Evolutionary conservation across 2,113 vertebrate species (phyloP), one percentile per base, ranked within the genome.

Genomic region (Trichechus manatus): DNA sequence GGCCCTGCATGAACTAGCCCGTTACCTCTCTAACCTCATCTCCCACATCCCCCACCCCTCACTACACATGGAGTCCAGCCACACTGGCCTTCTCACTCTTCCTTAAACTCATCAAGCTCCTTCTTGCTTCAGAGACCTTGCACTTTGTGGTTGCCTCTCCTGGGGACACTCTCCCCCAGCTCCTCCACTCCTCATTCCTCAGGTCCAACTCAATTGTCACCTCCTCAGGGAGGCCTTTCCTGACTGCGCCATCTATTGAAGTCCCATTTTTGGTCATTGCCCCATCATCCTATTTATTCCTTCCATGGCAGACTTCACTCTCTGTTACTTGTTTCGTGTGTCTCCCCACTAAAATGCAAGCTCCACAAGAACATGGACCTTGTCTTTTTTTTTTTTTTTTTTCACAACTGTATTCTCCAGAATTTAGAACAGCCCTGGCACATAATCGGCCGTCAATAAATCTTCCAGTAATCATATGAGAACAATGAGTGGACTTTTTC

Each of bases 331-430:
- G 33, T 75, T 93, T 86, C 3, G 53, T 87, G 36, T 87, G 53
- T 95, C 84, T 92, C 63, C 27, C 29, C 59, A 66, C 94, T 89
- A 93, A 72, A 82, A 80, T 29, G 14, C 33, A 93, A 84, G 36
- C 83, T 91, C 68, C 9, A 4, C 27, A 63, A 82, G 22, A 84
- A 31, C 88, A 68, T n/a, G 33, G 19, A 44, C 33, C 53, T n/a
- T 78, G 25, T 53, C 44, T 56, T 39, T 4, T 6, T 14, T 8
- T 50, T 66, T 29, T 31, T 42, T 42, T 25, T 77, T 66, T 36
- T n/a, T 42, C 25, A 44, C 42, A 79, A 9, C 56, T 56, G 29
- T 64, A 44, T 89, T 89, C 80, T 19, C 33, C 33, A 72, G 72
- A 95, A 85, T 42, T 13, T 87, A 77, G 91, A 70, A 92, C 66